Base-by-base conservation (phyloP, 2,888 invertebrate species). In the Sepioteuthis lessoniana region DNA sequence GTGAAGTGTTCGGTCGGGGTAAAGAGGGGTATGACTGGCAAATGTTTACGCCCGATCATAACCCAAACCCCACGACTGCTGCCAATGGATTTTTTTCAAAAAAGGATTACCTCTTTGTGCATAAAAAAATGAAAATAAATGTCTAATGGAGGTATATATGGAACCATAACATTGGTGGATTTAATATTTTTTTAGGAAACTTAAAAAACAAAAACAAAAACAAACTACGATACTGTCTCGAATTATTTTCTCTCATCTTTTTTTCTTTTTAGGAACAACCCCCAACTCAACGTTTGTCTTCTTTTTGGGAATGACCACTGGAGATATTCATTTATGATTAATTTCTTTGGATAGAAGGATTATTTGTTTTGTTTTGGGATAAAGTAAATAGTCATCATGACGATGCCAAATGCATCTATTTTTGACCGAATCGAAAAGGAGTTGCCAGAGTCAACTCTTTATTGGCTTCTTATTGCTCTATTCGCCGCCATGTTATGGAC, bases 401-500 rank as follows among this genome's bases (percentile, higher is more conserved):
- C 13, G 91, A 46, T 46, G 42, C 28, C 3, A 16, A 92, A 92
- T 92, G 10, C 92, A 28, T 92, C 92, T 92, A 91, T 95, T 19
- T 93, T 95, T 37, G 94, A 94, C 31, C 93, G 93, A 90, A 94
- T 95, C 16, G 95, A 95, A 93, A 94, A 94, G 21, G 95, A 96
- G 90, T 94, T 96, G 28, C 95, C 96, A 3, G 94, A 96, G 94
- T 96, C 96, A 7, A 95, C 95, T 4, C 94, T 96, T n/a, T 96
- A 96, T 94, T 96, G 95, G 95, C 95, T 96, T 95, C 95, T 96
- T 90, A 95, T 96, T n/a, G 96, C 96, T 16, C 95, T 96, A 37
- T 95, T 95, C 16, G 95, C 95, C 31, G 98, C 98, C 42, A 98
- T 98, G 96, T 98, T 98, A 90, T 99, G 99, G 99, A 98, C 99